Conservation (phyloP, 2,888 invertebrate genomes). For the Julus scanicus region DNA sequence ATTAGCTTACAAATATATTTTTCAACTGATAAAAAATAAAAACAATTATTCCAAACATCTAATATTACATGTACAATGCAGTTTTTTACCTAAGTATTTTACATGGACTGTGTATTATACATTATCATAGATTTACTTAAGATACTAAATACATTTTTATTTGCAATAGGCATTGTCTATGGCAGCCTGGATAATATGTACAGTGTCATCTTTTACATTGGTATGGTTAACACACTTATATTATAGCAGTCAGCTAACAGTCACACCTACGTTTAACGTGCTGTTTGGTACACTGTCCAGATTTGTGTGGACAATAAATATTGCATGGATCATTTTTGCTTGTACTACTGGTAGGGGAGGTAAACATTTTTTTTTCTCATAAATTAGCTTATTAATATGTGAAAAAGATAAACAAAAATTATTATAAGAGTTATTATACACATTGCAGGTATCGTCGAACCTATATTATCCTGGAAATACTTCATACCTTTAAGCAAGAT, state of each 20-base stretch:
- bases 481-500: constrained; percentile 41
- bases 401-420: neutral
- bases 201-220: neutral
- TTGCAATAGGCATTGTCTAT: neutral
- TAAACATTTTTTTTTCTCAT: neutral
- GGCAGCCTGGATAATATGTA: neutral
- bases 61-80: no score
- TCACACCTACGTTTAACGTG: neutral
- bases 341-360: constrained; percentile 45
- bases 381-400: neutral
- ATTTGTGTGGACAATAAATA: neutral
- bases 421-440: neutral
- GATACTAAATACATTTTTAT: neutral
- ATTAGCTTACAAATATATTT: no score
- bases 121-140: no score
- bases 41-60: no score
- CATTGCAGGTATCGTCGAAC: constrained; percentile 36
- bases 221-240: neutral
- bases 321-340: constrained; percentile 21
- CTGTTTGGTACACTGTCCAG: neutral
- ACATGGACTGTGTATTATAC: no score
- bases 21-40: no score
- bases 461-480: constrained; percentile 43
- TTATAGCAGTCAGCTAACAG: neutral
- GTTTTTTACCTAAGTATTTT: no score